phyloP scores from a whole-genome alignment of 2,797 vertebrate species.

The Crypturellus tataupa region DNA sequence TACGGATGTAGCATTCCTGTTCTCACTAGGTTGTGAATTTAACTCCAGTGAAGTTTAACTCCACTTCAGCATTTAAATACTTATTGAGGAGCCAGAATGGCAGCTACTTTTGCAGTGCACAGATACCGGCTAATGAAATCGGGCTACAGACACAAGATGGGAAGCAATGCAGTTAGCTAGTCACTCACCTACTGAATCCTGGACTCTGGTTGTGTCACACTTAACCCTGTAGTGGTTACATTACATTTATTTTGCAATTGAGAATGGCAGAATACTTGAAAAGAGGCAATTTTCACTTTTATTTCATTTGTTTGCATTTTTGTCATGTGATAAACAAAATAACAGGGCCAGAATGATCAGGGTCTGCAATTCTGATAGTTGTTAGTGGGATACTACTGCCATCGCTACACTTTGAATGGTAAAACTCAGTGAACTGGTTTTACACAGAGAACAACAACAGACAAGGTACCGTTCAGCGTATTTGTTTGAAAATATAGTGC shows the following conservation, averaged over 20 bases:
- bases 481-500: neutral
- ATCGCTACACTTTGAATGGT: neutral
- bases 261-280: neutral
- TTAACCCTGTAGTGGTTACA: neutral
- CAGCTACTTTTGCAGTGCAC: neutral
- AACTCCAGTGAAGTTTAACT: neutral
- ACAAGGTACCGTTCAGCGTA: neutral
- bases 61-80: neutral
- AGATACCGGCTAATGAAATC: neutral
- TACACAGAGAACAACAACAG: neutral
- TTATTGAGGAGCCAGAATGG: neutral
- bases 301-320: fast-evolving
- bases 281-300: neutral
- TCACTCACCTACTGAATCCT: neutral
- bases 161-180: neutral
- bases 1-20: neutral
- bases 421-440: neutral
- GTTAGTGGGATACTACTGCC: neutral
- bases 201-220: neutral
- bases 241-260: neutral
- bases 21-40: neutral
- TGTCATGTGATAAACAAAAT: slow-evolving; percentile 11
- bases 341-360: neutral
- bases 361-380: neutral
- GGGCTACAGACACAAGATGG: neutral